Evolutionary conservation across 1,140 invertebrate genomes (phyloP), one percentile per base, ranked within the genome.

Genomic region (Drosophila rufa): DNA sequence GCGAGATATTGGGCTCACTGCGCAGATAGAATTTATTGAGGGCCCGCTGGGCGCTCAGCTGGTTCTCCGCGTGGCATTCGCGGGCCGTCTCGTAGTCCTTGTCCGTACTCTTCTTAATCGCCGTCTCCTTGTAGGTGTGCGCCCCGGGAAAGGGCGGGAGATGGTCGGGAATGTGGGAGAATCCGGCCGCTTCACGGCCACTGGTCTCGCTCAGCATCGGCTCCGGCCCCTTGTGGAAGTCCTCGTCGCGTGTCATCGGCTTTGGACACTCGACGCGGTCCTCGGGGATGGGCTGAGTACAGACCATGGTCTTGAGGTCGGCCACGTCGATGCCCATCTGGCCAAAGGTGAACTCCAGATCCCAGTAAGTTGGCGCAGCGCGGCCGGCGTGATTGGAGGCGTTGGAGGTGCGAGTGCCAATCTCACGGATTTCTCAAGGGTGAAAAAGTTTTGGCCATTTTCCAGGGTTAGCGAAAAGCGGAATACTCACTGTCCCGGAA

Each of bases 301-400:
- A 1, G 14, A 38, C 40, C 11, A 51, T 9, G 12, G 43, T 30
- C 15, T 15, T 19, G 19, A 84, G 40, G 3, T 71, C 74, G 11
- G 9, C 2, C 0, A 6, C 56, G 0, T 3, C 2, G 12, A 84
- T 66, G 42, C 42, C 15, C 62, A 77, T 46, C 55, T 45, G 25
- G 9, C 8, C 25, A 30, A 84, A 66, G n/a, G 74, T 59, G 36
- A 57, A 55, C 47, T 85, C 82, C 56, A 84, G n/a, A 43, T 84
- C 82, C 33, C 80, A 84, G 25, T 69, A 85, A 11, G 46, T 51
- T 30, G 78, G 43, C 33, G 19, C 6, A 4, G 45, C 14, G 42
- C 82, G 82, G 0, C 67, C 77, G 2, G 82, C 82, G 45, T 81
- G 73, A 27, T 40, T 58, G 22, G 67, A 30, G 3, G 4, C 59